These are phyloP conservation scores for Dastarcus helophoroides DNA, from an alignment of 2,888 invertebrate species.

Conservation along the genomic window DNA sequence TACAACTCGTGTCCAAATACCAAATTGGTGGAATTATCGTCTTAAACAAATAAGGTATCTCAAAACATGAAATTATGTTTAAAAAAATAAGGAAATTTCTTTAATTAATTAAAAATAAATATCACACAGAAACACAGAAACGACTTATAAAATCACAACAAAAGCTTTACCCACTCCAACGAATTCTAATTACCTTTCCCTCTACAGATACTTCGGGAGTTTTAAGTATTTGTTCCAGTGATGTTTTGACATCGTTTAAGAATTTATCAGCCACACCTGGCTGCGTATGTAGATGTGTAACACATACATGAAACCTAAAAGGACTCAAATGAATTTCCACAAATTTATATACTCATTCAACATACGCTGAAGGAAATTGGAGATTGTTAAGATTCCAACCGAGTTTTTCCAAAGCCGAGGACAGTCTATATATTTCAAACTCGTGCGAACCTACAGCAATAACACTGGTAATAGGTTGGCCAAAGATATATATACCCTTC, in stretches of 20 bases:
- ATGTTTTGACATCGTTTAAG: slow-evolving; percentile 56
- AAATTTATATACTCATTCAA: no score
- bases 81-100: no score
- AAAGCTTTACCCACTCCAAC: no score
- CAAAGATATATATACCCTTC: slow-evolving; percentile 74
- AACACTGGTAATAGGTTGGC: slow-evolving; percentile 83
- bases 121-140: no score
- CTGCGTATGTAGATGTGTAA: slow-evolving; percentile 83
- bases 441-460: slow-evolving; percentile 77
- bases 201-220: slow-evolving; percentile 53
- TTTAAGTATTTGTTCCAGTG: slow-evolving; percentile 53
- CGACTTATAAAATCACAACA: no score
- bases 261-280: slow-evolving; percentile 81
- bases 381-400: slow-evolving; percentile 93
- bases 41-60: no score
- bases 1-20: no score
- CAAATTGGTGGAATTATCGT: no score
- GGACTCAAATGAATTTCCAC: no score
- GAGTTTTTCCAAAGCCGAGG: slow-evolving; percentile 60
- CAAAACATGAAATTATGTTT: no score
- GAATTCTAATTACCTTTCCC: slow-evolving; percentile 73
- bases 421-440: slow-evolving; percentile 85
- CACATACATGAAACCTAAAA: slow-evolving; percentile 80
- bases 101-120: no score
- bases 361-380: slow-evolving; percentile 87